Percentiles rank a stretch among this genome's conserved stretches.
Evolutionary conservation across 2,888 invertebrate species (phyloP).

Genomic region (Ormyrus pomaceus): DNA sequence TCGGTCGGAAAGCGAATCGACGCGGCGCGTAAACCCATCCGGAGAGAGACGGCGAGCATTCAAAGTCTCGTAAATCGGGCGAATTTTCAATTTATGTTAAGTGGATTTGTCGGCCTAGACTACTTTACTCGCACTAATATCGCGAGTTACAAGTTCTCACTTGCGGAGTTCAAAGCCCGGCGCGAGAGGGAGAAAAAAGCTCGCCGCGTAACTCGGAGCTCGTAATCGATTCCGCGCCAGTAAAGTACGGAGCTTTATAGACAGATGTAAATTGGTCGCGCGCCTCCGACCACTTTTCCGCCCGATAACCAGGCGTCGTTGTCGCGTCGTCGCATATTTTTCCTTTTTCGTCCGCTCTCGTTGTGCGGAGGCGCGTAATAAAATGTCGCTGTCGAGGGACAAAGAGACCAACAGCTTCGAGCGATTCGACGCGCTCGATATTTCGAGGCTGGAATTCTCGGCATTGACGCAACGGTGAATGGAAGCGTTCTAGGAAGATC

Average conservation of each 20-base stretch:
- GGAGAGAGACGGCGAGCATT: no score
- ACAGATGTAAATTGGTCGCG: slow-evolving; percentile 48
- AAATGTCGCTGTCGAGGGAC: background rate
- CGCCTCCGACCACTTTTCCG: background rate
- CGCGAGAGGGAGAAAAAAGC: slow-evolving; percentile 24
- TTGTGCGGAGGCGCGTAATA: slow-evolving; percentile 10
- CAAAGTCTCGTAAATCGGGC: background rate
- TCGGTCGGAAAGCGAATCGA: no score
- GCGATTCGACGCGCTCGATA: slow-evolving; percentile 40
- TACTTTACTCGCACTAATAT: background rate
- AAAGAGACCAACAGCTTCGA: background rate
- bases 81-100: slow-evolving; percentile 2
- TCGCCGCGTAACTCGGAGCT: background rate
- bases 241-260: slow-evolving; percentile 38
- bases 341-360: background rate
- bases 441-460: slow-evolving; percentile 26
- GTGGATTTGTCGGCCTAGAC: slow-evolving; percentile 14
- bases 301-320: slow-evolving; percentile 36
- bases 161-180: background rate
- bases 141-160: background rate
- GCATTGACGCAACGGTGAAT: no score
- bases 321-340: background rate
- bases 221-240: slow-evolving; percentile 26
- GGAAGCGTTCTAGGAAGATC: background rate
- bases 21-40: no score